Conservation (phyloP, 2,113 vertebrate genomes). For the Oryctolagus cuniculus region mOryCun1.1 NC_091432.1:125631001-125631500, state of each 20-base stretch:
- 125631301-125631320: neutral
- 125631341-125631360: too few relatives aligned
- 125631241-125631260: constrained; percentile 30
- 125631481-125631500: neutral
- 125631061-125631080: constrained; percentile 65
- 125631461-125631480: neutral
- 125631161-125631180: neutral
- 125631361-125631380: constrained; percentile 6
- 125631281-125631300: constrained; percentile 57
- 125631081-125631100: constrained; percentile 57
- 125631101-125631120: neutral
- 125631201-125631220: constrained; percentile 5
- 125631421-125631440: constrained; percentile 49
- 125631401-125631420: constrained; percentile 34
- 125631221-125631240: constrained; percentile 74
- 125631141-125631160: neutral
- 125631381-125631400: constrained; percentile 65
- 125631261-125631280: constrained; percentile 58
- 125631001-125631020: constrained; percentile 60
- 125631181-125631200: neutral
- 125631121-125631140: neutral
- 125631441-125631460: neutral
- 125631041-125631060: constrained; percentile 62
- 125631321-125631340: too few relatives aligned
- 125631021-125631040: constrained; percentile 78